Base-by-base conservation (phyloP, 2,888 invertebrate genomes). In the Mechanitis mazaeus region DNA sequence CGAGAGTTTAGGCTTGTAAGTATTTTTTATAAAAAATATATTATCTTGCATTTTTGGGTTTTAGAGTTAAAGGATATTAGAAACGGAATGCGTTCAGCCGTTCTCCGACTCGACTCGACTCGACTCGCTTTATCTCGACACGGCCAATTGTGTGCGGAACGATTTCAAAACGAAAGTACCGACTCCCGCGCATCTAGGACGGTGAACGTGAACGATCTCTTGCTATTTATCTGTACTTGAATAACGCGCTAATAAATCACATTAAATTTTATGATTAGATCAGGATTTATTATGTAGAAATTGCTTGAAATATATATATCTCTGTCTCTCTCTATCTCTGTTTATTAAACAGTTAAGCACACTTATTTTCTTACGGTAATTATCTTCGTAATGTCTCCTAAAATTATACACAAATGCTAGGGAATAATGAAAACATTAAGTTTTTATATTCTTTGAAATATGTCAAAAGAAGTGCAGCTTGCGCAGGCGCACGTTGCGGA, bases 161-260 rank as follows among this genome's bases (percentile, higher is more conserved):
- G 89, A 89, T 89, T 89, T 90, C 90, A 87, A 89, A 90, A 89
- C 87, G 90, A 90, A 90, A 90, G 90, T 89, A 87, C 87, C 81
- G 87, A 87, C 87, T 42, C 42, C 42, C 81, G 83, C 84, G 85
- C 89, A 88, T 87, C 87, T 87, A 85, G 89, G 89, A 85, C 88
- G 89, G 88, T 88, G 89, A 90, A 88, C 89, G 89, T 89, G 87
- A 85, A 87, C 83, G 83, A 87, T 87, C 85, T 88, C 85, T 85
- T 87, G 87, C 87, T 83, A 87, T 87, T 85, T 84, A 85, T 77
- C 83, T 80, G 76, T 77, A 80, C 81, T 76, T 78, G 77, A 78
- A 82, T 80, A 80, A 68, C 31, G 50, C 28, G 31, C 9, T 42
- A 9, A 9, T 42, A 42, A 9, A 42, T 42, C 42, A 42, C 3